Evolutionary conservation across 92 coral and sea anemone species (phyloP), one percentile per base, ranked within the genome.

Genomic region (Bergia sp.): DNA sequence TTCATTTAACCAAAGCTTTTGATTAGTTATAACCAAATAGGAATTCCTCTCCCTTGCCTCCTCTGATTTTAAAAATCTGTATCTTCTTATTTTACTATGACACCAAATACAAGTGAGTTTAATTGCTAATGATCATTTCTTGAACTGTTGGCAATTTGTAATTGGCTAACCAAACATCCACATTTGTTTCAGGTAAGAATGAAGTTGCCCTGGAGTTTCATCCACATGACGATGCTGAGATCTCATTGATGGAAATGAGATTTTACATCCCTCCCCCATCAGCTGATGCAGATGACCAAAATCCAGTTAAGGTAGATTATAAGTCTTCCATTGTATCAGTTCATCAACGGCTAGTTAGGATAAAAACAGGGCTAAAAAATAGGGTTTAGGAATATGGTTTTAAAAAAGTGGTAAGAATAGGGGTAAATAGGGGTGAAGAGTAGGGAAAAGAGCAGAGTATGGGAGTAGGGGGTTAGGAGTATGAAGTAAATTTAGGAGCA

Each of bases 151-250:
- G 58, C 58, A 53, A 38, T 38, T 12, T 73, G 6, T 0, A 2
- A 9, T 73, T 11, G 10, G 64, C 23, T 7, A 61, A 18, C 0
- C 18, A 61, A 77, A 23, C 37, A 12, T 10, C 55, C 77, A 16
- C 39, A 41, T 76, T 20, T 38, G 13, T 42, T 73, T 21, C 83
- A 97, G 99, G 99, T 67, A 96, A 97, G 84, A 97, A 97, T 92
- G 99, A 97, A 89, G 99, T 97, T 12, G 95, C 99, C 39, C 88
- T 97, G 61, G 99, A 97, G 95, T 97, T 97, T 84, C 99, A 97
- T 79, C 99, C 96, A 53, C 97, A 97, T 88, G 99, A 97, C 61
- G 99, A 97, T 94, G 99, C 99, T 7, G 97, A 97, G 88, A 90
- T 97, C 88, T 94, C 98, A 40, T 86, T 97, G 39, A 97, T 95